A percentile compares a stretch with the other conserved stretches of the same genome.
These are phyloP conservation scores for Chelon auratus DNA, from an alignment of 2,797 vertebrate species.

Conservation along the genomic window DNA sequence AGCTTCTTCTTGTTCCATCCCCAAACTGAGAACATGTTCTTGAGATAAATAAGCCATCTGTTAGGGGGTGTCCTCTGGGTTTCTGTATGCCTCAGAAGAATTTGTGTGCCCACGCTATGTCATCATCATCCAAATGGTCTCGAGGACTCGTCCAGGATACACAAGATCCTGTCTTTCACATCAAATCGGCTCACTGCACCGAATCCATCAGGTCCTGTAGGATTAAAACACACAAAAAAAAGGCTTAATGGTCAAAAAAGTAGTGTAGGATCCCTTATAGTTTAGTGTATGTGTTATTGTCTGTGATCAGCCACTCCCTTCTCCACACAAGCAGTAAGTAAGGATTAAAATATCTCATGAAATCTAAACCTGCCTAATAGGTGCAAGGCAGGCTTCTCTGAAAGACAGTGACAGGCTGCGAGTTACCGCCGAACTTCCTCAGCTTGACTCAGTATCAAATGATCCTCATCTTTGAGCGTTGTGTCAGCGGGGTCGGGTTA, in stretches of 20 bases:
- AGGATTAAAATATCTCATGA: constrained; percentile 17
- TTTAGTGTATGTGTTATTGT: constrained; percentile 30
- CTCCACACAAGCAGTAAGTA: constrained; percentile 1
- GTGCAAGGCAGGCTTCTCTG: not conserved
- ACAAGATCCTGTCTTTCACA: constrained; percentile 25
- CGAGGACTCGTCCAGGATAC: constrained; percentile 1
- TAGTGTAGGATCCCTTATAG: constrained; percentile 16
- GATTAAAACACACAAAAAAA: constrained; percentile 60
- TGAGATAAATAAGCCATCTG: constrained; percentile 29
- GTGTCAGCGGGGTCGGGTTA: constrained; percentile 26
- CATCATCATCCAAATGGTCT: constrained; percentile 26
- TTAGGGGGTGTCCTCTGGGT: constrained; percentile 18
- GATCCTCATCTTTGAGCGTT: not conserved
- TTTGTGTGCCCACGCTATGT: not conserved
- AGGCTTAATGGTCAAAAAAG: constrained; percentile 44
- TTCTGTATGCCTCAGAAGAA: not conserved
- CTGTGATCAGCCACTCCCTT: constrained; percentile 62
- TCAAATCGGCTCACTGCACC: constrained; percentile 12
- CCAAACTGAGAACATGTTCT: constrained; percentile 19
- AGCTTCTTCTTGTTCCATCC: constrained; percentile 35
- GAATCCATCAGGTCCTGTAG: constrained; percentile 67
- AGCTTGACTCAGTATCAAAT: constrained; percentile 24
- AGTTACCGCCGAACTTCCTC: not conserved
- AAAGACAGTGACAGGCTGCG: too few species aligned
- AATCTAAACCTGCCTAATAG: not conserved